Evolutionary conservation across 2,113 vertebrate genomes (phyloP).

Genomic region (Oplegnathus fasciatus): DNA sequence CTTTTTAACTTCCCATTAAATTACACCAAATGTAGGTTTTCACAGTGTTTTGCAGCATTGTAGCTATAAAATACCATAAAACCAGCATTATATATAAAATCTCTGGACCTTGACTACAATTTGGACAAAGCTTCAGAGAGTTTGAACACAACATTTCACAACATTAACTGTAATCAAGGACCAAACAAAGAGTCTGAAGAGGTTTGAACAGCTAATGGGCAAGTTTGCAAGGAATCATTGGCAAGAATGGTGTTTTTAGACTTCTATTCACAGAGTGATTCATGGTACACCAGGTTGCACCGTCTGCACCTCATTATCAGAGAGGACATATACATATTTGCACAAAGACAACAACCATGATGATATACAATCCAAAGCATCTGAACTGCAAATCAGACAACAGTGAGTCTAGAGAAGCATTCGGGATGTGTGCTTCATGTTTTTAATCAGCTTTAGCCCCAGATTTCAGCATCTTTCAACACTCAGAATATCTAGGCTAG

Average conservation of each 20-base stretch:
- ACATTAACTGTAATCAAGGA: conserved; percentile 19
- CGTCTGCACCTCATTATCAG: conserved; percentile 43
- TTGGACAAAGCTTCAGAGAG: background rate
- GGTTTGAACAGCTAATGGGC: conserved; percentile 10
- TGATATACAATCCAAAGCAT: conserved; percentile 47
- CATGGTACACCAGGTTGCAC: conserved; percentile 37
- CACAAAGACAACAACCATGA: conserved; percentile 36
- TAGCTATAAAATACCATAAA: background rate
- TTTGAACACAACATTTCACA: background rate
- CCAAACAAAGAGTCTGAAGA: conserved; percentile 9
- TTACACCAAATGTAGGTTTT: background rate
- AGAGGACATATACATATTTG: conserved; percentile 41
- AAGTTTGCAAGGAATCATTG: conserved; percentile 20
- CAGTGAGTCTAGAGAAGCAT: conserved; percentile 9
- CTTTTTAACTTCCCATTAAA: background rate
- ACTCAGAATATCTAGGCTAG: conserved; percentile 43
- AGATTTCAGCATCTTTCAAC: conserved; percentile 61
- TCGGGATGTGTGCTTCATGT: conserved; percentile 22
- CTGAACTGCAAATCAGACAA: conserved; percentile 41
- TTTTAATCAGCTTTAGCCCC: conserved; percentile 62
- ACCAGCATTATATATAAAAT: background rate
- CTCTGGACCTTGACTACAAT: background rate
- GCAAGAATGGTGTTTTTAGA: background rate
- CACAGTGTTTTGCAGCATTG: background rate
- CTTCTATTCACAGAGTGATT: conserved; percentile 44